These are phyloP conservation scores for Arizona elegans DNA, from an alignment of 2,113 vertebrate species.

Conservation along the genomic window DNA sequence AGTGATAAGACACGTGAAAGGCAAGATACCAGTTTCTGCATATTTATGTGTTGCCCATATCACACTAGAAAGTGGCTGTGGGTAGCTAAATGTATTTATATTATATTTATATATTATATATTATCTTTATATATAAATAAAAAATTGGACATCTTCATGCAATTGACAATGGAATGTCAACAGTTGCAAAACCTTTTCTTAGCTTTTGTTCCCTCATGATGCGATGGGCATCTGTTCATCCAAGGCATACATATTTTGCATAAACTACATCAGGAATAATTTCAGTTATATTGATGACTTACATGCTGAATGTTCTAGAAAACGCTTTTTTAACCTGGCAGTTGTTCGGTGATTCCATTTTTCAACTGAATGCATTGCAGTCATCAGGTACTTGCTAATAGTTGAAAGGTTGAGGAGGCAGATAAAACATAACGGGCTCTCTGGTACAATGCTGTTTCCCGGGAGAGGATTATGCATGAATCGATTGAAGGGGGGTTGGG, in stretches of 20 bases:
- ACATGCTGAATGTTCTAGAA: conserved; percentile 21
- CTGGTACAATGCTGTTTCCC: conserved; percentile 9
- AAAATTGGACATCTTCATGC: not conserved
- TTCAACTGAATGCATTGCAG: conserved; percentile 9
- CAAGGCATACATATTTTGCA: conserved; percentile 15
- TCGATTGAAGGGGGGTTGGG: not conserved
- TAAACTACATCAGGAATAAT: conserved; percentile 25
- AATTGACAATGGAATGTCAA: not conserved
- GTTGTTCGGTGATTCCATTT: conserved; percentile 27
- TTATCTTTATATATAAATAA: not conserved
- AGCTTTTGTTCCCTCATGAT: conserved; percentile 39
- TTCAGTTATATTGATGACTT: not conserved
- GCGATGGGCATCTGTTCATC: conserved; percentile 30
- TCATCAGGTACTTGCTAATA: not conserved
- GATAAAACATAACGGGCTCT: not conserved
- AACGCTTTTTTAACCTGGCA: conserved; percentile 46
- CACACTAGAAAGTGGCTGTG: not conserved
- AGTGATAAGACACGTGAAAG: not conserved
- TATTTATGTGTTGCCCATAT: not conserved
- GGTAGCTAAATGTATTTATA: not conserved
- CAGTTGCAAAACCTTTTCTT: not conserved
- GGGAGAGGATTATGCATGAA: not conserved
- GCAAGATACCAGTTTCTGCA: not conserved
- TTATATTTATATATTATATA: not conserved
- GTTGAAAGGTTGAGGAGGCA: conserved; percentile 10